Conservation (phyloP, 2,113 vertebrate species). For the Limanda limanda region DNA sequence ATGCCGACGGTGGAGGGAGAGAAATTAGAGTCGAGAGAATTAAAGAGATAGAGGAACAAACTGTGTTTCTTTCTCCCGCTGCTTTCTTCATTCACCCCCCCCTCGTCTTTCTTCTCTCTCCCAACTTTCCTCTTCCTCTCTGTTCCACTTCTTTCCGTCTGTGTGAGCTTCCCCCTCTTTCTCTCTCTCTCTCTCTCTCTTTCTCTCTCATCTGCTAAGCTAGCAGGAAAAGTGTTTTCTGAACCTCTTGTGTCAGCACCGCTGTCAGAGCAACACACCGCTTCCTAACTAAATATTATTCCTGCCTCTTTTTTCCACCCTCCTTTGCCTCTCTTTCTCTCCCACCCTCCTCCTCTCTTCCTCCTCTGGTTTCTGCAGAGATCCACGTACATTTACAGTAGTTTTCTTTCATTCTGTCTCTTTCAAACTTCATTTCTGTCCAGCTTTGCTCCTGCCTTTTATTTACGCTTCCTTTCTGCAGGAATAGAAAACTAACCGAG, state of each 20-base stretch:
- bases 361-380: neutral
- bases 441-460: too few relatives aligned
- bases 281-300: slow-evolving; percentile 77
- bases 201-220: slow-evolving; percentile 64
- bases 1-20: slow-evolving; percentile 8
- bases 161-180: neutral
- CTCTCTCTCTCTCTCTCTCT: neutral
- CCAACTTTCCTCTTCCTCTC: neutral
- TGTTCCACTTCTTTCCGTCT: neutral
- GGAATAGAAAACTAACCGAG: too few relatives aligned
- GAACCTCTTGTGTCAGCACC: slow-evolving; percentile 74
- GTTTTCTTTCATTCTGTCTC: too few relatives aligned
- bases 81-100: neutral
- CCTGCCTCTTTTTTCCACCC: slow-evolving; percentile 28
- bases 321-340: neutral
- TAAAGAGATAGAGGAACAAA: slow-evolving; percentile 14
- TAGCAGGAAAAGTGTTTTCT: slow-evolving; percentile 70
- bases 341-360: neutral
- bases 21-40: slow-evolving; percentile 42
- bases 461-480: too few relatives aligned
- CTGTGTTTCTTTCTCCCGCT: neutral
- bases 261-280: slow-evolving; percentile 62
- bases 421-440: too few relatives aligned
- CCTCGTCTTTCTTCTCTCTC: neutral
- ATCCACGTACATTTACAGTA: too few relatives aligned